Evolutionary conservation across 2,797 vertebrate genomes (phyloP).

Genomic region (Cyclopterus lumpus): DNA sequence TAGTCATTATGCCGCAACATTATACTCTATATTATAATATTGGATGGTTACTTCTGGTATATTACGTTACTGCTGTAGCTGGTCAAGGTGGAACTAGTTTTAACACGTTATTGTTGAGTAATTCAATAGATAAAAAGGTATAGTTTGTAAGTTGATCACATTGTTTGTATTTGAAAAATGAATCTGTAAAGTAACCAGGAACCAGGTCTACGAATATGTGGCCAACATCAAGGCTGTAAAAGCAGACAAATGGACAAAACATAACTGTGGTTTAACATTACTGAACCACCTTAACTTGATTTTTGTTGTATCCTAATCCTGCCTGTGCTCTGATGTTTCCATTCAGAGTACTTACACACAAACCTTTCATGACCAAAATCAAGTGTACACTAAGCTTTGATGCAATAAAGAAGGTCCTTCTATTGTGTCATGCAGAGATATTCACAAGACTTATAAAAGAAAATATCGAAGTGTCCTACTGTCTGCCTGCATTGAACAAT

Average conservation of each 20-base stretch:
- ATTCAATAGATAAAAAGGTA: not conserved
- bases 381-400: slow-evolving; percentile 63
- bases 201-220: not conserved
- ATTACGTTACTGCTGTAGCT: not conserved
- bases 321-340: slow-evolving; percentile 69
- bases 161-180: not conserved
- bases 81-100: not conserved
- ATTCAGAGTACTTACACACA: slow-evolving; percentile 46
- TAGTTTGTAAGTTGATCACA: not conserved
- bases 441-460: slow-evolving; percentile 72
- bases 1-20: not conserved
- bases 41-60: not conserved
- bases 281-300: slow-evolving; percentile 37
- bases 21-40: not conserved
- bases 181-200: not conserved
- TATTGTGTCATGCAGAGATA: slow-evolving; percentile 67
- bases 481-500: slow-evolving; percentile 71
- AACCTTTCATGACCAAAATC: slow-evolving; percentile 54
- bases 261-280: slow-evolving; percentile 13
- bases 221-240: slow-evolving; percentile 11
- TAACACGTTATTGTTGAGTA: not conserved
- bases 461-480: slow-evolving; percentile 67
- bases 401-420: slow-evolving; percentile 55
- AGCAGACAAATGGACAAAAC: slow-evolving; percentile 37
- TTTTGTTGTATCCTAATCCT: slow-evolving; percentile 58